phyloP scores from a whole-genome alignment of 2,113 vertebrate species.

The Marcusenius ussheri region DNA sequence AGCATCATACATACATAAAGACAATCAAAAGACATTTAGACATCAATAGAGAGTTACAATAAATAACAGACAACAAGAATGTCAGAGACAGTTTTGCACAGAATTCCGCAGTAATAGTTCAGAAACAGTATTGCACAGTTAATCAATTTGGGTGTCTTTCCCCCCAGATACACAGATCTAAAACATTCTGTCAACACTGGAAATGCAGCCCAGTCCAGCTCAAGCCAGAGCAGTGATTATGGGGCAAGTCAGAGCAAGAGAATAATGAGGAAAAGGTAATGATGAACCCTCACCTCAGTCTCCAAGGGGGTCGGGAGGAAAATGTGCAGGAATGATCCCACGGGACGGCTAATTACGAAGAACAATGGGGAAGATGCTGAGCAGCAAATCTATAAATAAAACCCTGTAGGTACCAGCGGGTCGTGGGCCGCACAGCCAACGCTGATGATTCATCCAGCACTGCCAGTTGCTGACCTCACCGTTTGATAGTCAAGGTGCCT shows the following conservation, averaged over 20 bases:
- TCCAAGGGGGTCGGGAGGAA: neutral
- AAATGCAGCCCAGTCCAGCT: neutral
- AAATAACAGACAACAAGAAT: neutral
- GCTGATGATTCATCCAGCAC: neutral
- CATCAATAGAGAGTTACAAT: neutral
- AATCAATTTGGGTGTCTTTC: neutral
- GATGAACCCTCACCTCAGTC: neutral
- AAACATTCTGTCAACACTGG: neutral
- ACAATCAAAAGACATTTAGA: neutral
- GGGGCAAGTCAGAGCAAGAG: neutral
- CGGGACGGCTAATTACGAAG: neutral
- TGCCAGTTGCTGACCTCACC: neutral
- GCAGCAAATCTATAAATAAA: neutral
- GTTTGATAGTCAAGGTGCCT: neutral
- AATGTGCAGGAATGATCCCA: neutral
- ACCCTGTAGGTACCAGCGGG: neutral
- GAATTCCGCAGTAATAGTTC: neutral
- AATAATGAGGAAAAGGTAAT: neutral
- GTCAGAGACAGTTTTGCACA: neutral
- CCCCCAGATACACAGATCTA: neutral
- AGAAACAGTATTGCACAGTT: neutral
- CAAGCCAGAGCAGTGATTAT: neutral
- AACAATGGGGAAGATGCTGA: neutral
- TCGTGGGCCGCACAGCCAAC: neutral
- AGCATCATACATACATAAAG: neutral